phyloP scores from a whole-genome alignment of 2,113 vertebrate genomes.

The Tautogolabrus adspersus region DNA sequence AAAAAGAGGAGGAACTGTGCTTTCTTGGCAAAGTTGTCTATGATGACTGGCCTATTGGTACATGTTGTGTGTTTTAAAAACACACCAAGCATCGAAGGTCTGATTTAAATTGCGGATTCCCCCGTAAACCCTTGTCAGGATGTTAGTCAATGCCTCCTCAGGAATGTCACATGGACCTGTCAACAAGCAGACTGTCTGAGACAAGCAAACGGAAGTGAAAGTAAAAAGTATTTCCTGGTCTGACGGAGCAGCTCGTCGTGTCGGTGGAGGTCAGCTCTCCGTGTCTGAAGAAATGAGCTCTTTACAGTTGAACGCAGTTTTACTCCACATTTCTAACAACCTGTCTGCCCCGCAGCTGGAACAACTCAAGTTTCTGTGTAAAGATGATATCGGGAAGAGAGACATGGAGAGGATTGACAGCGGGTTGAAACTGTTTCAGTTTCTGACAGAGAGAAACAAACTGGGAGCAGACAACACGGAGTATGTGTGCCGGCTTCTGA shows the following conservation, averaged over 20 bases:
- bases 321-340: slow-evolving; percentile 73
- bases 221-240: slow-evolving; percentile 37
- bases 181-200: not conserved
- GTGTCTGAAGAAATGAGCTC: slow-evolving; percentile 11
- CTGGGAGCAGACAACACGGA: not conserved
- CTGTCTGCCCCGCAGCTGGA: slow-evolving; percentile 51
- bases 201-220: slow-evolving; percentile 57
- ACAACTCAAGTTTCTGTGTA: slow-evolving; percentile 79
- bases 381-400: slow-evolving; percentile 57
- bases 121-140: too few species aligned
- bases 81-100: too few species aligned
- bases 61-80: too few species aligned
- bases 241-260: fast-evolving
- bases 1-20: too few species aligned
- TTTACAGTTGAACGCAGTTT: slow-evolving; percentile 51
- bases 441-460: slow-evolving; percentile 70
- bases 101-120: too few species aligned
- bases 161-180: not conserved
- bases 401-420: slow-evolving; percentile 47
- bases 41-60: too few species aligned
- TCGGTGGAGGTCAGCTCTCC: not conserved
- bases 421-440: slow-evolving; percentile 71
- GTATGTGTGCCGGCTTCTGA: slow-evolving; percentile 27
- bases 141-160: too few species aligned
- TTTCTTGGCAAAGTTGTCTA: too few species aligned